Evolutionary conservation across 1,140 invertebrate species (phyloP).

Genomic region (Diachasma alloeum): DNA sequence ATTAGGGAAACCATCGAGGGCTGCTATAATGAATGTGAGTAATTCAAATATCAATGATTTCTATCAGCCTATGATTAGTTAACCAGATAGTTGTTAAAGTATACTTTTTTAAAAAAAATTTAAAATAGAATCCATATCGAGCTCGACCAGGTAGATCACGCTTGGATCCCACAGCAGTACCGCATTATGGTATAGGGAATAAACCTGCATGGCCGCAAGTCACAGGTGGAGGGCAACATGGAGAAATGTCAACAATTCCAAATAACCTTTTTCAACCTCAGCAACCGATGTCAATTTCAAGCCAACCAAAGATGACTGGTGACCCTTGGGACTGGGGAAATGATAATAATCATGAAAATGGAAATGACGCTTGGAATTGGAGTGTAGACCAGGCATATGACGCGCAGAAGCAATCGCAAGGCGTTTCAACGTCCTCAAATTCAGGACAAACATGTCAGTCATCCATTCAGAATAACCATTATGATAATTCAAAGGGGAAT

Average conservation of each 20-base stretch:
- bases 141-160: slow-evolving; percentile 49
- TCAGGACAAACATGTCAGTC: slow-evolving; percentile 43
- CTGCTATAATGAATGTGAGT: slow-evolving; percentile 57
- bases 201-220: slow-evolving; percentile 53
- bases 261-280: slow-evolving; percentile 28
- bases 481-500: slow-evolving; percentile 57
- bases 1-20: slow-evolving; percentile 35
- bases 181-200: slow-evolving; percentile 50
- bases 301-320: slow-evolving; percentile 43
- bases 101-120: too few species aligned
- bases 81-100: too few species aligned
- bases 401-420: slow-evolving; percentile 33
- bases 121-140: slow-evolving; percentile 59
- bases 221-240: slow-evolving; percentile 12
- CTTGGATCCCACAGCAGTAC: slow-evolving; percentile 45
- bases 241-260: slow-evolving; percentile 30
- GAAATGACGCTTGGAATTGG: slow-evolving; percentile 62
- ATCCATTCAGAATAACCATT: slow-evolving; percentile 51
- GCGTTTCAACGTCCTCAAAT: slow-evolving; percentile 36
- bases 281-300: slow-evolving; percentile 20
- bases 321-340: slow-evolving; percentile 57
- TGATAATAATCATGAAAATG: slow-evolving; percentile 48
- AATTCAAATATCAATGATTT: slow-evolving; percentile 12
- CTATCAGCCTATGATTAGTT: too few species aligned
- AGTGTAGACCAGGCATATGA: slow-evolving; percentile 56